Base-by-base conservation (phyloP, 2,888 invertebrate genomes). In the Alsophila aescularia region DNA sequence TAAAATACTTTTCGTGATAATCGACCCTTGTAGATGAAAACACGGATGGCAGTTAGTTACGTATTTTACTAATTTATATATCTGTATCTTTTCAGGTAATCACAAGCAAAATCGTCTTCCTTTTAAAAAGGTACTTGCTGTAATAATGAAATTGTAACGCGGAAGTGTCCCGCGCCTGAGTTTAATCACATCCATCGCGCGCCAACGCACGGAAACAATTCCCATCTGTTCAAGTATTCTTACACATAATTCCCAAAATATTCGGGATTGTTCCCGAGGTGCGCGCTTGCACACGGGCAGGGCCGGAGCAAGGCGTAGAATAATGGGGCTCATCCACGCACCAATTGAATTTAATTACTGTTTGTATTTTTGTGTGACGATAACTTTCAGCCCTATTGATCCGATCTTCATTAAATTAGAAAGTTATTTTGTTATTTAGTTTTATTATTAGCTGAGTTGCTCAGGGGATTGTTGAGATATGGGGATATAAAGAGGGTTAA, bases 191-290 rank as follows among this genome's bases (percentile, higher is more conserved):
- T 39, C 18, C 18, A 39, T 39, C 47, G 21, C 9, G 18, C 16
- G 31, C 15, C 8, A 35, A 45, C 37, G 18, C 5, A 31, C 13
- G 47, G 47, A 47, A 56, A 47, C 56, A 45, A 48, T 55, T 58
- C 49, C 40, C 62, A 55, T 59, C 52, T 55, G 51, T 36, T 59
- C 52, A 45, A 43, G 52, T 51, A 55, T 64, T 64, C 57, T 48
- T 61, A 55, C 54, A 49, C 39, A 48, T 57, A 53, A 61, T 59
- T 58, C 59, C 29, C 48, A 13, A 40, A 55, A 50, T 44, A 55
- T 55, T 44, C 31, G 49, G 44, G 44, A 55, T 55, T 55, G 54
- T 39, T 49, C 49, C 40, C 44, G 39, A 14, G 39, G 34, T 36
- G 47, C 24, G 1, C 24, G 24, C 24, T 24, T 24, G 24, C 5